Evolutionary conservation across 2,797 vertebrate genomes (phyloP), one percentile per base, ranked within the genome.

Genomic region (Phoxinus dragarum): DNA sequence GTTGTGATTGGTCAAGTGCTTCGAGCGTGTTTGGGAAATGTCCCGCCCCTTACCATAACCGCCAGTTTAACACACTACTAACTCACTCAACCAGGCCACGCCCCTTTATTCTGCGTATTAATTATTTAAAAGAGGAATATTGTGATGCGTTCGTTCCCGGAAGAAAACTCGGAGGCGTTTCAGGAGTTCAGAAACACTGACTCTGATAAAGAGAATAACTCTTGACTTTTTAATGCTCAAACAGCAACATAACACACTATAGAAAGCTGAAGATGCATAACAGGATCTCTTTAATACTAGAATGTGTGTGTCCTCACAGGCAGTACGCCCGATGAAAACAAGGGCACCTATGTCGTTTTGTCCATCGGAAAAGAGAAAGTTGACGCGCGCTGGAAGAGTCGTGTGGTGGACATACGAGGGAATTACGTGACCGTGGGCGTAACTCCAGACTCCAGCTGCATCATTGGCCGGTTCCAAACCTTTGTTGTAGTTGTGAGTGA

Each of bases 391-490:
- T 99, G 98, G 98, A 87, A 90, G 0, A 93, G 96, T 4, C 93
- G 90, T 80, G 86, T 97, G 3, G 42, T 90, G 68, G 84, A 89
- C 14, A 78, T 5, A 0, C 85, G 89, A 2, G 92, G 86, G 11
- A 80, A 27, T 0, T 82, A 88, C 0, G 49, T 96, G n/a, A 86
- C 56, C 0, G 76, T 99, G 73, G 93, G 92, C n/a, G 31, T 99
- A 91, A 96, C 95, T 59, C 92, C 97, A 1, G 86, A 93, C 0
- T 0, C 94, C 1, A 7, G 91, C 6, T 96, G 97, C 93, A 96
- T 98, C 3, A 84, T 97, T 81, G 98, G 98, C 19, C 96, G 94
- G 86, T 99, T 96, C 87, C 95, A 95, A 2, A 91, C 94, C 9
- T 97, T 96, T 0, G 74, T 98, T 19, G 95, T 94, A 0, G 54